Evolutionary conservation across 2,888 invertebrate genomes (phyloP).

Genomic region (Schizotus pectinicornis): DNA sequence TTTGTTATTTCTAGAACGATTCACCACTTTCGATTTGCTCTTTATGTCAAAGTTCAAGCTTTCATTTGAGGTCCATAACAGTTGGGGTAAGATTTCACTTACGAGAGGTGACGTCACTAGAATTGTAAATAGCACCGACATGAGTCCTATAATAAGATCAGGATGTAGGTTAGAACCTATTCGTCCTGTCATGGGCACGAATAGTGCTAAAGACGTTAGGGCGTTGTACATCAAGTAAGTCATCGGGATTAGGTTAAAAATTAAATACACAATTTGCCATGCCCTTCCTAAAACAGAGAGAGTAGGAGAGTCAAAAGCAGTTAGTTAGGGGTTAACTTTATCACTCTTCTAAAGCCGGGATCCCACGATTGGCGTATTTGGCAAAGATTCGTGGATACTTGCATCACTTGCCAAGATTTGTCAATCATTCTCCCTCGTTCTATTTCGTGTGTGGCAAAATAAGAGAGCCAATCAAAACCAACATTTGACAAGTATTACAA

Average conservation of each 20-base stretch:
- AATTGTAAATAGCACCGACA: slow-evolving; percentile 54
- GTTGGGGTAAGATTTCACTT: slow-evolving; percentile 32
- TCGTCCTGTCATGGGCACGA: slow-evolving; percentile 59
- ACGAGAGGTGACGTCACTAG: slow-evolving; percentile 55
- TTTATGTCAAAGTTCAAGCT: neutral
- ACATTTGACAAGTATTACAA: too few relatives aligned
- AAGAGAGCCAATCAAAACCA: too few relatives aligned
- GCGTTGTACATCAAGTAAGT: slow-evolving; percentile 46
- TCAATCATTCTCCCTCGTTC: too few relatives aligned
- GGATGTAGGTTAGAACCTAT: slow-evolving; percentile 59
- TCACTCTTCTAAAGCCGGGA: too few relatives aligned
- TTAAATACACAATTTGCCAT: slow-evolving; percentile 50
- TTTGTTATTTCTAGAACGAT: neutral
- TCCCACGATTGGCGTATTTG: too few relatives aligned
- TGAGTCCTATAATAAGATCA: slow-evolving; percentile 57
- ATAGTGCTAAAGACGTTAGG: slow-evolving; percentile 42
- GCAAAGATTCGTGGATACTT: too few relatives aligned
- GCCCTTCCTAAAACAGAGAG: slow-evolving; percentile 43
- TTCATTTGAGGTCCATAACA: neutral
- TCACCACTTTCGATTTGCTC: too few relatives aligned
- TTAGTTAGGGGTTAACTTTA: too few relatives aligned
- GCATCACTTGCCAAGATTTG: too few relatives aligned
- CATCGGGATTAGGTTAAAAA: slow-evolving; percentile 44
- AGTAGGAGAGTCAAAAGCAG: too few relatives aligned
- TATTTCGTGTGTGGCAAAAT: too few relatives aligned